Conservation (phyloP, 2,797 vertebrate species). For the Anomalospiza imberbis region DNA sequence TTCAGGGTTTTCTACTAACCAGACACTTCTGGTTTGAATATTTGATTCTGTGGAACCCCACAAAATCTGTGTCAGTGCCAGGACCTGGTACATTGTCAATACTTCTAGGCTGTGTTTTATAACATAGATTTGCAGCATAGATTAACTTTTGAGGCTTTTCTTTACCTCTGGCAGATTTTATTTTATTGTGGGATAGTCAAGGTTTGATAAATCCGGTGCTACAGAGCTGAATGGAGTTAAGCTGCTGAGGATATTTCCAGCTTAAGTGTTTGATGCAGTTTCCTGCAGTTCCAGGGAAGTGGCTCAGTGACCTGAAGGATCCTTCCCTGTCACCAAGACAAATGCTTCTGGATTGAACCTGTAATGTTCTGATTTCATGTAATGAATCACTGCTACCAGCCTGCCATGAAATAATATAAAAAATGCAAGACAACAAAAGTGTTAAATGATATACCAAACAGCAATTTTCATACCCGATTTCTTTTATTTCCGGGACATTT, state of each 20-base stretch:
- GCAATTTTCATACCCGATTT: neutral
- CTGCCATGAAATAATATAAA: neutral
- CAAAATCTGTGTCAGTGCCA: neutral
- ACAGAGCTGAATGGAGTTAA: neutral
- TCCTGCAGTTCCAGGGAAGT: neutral
- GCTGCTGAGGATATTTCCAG: neutral
- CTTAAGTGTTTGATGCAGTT: neutral
- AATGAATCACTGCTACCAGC: neutral
- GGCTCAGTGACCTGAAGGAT: neutral
- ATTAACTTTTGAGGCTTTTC: neutral
- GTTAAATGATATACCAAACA: neutral
- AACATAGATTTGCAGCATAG: neutral
- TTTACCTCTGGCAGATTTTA: neutral
- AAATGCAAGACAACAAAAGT: neutral
- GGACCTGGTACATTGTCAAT: neutral
- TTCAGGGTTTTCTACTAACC: neutral
- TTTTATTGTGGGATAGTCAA: neutral
- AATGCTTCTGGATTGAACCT: neutral
- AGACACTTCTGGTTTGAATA: neutral
- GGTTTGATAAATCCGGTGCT: neutral
- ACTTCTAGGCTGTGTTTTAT: neutral
- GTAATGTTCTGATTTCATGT: neutral
- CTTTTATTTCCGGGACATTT: neutral
- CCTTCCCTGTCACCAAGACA: conserved; percentile 32
- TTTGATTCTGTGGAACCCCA: neutral